A percentile compares a stretch with the other conserved stretches of the same genome.
phyloP scores from a whole-genome alignment of 2,888 invertebrate genomes.

The Drosophila vallismaia region DNA sequence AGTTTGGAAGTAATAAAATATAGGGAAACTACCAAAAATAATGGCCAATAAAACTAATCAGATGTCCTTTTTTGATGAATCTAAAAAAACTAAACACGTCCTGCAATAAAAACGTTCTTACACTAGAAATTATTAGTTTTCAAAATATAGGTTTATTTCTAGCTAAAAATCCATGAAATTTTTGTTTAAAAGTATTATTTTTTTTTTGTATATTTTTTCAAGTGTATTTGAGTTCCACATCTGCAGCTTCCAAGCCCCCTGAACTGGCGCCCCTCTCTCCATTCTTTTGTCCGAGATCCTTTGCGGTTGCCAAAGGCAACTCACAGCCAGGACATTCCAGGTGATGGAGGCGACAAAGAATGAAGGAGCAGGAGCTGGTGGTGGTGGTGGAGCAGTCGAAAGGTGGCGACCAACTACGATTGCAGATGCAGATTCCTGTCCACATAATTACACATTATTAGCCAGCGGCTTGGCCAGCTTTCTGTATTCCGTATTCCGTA shows the following conservation, averaged over 20 bases:
- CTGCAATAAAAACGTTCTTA: background rate
- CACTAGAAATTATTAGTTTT: too few species aligned
- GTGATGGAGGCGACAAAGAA: background rate
- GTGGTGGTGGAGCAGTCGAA: background rate
- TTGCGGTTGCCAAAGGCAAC: slow-evolving; percentile 7
- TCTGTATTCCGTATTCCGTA: background rate
- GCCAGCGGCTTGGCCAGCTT: slow-evolving; percentile 1
- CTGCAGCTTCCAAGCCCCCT: background rate
- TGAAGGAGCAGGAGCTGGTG: background rate
- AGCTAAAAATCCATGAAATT: too few species aligned
- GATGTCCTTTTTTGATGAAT: background rate
- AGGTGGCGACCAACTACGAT: background rate
- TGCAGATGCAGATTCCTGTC: slow-evolving; percentile 4
- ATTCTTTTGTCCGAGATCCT: background rate
- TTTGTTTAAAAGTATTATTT: too few species aligned
- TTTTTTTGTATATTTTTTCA: background rate
- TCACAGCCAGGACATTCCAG: slow-evolving; percentile 2
- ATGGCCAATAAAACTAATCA: background rate
- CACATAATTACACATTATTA: slow-evolving; percentile 17
- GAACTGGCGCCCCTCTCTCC: background rate
- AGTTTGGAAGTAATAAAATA: background rate
- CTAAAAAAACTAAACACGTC: background rate
- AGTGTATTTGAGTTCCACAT: background rate
- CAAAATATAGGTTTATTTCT: too few species aligned
- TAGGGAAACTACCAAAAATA: background rate